Percentiles rank a stretch among this genome's conserved stretches.
These are phyloP conservation scores for Hystrix brachyura DNA, from an alignment of 2,113 vertebrate genomes.

Conservation along the genomic window DNA sequence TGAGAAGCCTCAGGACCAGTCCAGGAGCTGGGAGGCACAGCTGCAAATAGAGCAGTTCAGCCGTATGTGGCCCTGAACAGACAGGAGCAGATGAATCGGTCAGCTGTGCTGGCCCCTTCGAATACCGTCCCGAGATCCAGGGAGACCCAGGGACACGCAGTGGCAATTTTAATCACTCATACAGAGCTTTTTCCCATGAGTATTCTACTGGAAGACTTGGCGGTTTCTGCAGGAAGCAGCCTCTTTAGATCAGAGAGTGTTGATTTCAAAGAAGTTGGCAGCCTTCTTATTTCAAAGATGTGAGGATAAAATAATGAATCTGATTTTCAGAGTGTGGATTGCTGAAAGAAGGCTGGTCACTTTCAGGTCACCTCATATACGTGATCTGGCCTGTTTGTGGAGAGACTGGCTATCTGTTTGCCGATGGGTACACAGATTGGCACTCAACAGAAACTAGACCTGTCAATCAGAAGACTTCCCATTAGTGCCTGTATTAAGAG, in stretches of 20 bases:
- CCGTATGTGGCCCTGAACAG: background rate
- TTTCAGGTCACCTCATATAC: background rate
- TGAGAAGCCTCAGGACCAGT: background rate
- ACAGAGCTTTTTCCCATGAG: background rate
- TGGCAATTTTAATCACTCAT: background rate
- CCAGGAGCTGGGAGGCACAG: background rate
- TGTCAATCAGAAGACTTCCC: slow-evolving; percentile 13
- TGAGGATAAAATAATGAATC: slow-evolving; percentile 36
- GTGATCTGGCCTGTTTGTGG: background rate
- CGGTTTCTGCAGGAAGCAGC: background rate
- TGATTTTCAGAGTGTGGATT: slow-evolving; percentile 27
- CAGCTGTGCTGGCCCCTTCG: background rate
- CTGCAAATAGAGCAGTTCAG: background rate
- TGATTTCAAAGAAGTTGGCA: slow-evolving; percentile 55
- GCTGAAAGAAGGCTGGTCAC: background rate
- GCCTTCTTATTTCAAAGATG: background rate
- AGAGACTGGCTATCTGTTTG: background rate
- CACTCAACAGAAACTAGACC: background rate
- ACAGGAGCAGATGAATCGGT: background rate
- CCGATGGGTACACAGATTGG: background rate
- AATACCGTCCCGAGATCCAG: background rate
- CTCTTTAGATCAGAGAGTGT: background rate
- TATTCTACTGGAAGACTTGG: slow-evolving; percentile 15
- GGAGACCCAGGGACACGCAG: slow-evolving; percentile 32
- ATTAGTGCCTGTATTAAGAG: background rate